Evolutionary conservation across 2,888 invertebrate genomes (phyloP), one percentile per base, ranked within the genome.

Genomic region (Nomada ruficornis): DNA sequence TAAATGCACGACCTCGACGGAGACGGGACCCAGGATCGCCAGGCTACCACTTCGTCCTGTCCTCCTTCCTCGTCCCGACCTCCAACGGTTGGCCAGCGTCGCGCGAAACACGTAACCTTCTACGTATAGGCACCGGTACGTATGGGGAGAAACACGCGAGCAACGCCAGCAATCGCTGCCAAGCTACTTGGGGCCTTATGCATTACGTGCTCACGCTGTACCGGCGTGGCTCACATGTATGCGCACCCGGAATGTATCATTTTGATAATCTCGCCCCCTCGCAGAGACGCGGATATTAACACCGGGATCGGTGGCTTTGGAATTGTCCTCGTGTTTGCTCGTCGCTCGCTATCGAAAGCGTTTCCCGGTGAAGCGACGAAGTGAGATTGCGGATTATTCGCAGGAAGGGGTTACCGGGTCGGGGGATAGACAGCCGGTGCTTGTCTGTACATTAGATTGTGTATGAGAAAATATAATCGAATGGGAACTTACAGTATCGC

Each of bases 1-100:
- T 91, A 92, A 92, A 92, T 90, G 92, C 90, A 87, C 90, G 92
- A 93, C 92, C 93, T 91, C 93, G 85, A 83, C 87, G 88, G 84
- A 84, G 86, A 88, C 77, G 78, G 84, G 78, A 88, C 81, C 83
- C 84, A 69, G 83, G 89, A 88, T 77, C 86, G 75, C 72, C 67
- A 36, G 62, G 44, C 54, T 54, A 23, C 67, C 42, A 36, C 76
- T 63, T 36, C 54, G 29, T 44, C 63, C 68, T 71, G 60, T 62
- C 72, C 80, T 72, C 29, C 50, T 26, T 42, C 63, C 57, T 11
- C 57, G 11, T 55, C 23, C 18, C 20, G 47, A 15, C n/a, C 62
- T 44, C 26, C 50, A 42, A 64, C 68, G 69, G 57, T 70, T 54
- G n/a, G 59, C 4, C 64, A 26, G 52, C 67, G 76, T 42, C 64